Conservation (phyloP, 1,140 invertebrate species). For the Drosophila paulistorum region DNA sequence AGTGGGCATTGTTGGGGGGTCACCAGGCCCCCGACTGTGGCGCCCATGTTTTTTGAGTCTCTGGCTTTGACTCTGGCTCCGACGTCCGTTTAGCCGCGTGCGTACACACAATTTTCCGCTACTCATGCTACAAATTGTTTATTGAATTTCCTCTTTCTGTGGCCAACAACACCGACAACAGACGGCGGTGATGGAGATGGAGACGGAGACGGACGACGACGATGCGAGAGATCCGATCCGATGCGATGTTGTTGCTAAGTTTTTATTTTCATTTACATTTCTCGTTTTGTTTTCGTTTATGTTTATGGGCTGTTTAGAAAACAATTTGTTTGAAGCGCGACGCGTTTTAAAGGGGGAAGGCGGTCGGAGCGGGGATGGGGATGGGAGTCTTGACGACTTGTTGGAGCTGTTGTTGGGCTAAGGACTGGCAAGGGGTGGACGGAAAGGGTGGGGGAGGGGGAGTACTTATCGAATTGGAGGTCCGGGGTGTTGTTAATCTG, state of each 20-base stretch:
- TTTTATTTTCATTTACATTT: slow-evolving; percentile 80
- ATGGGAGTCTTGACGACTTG: background rate
- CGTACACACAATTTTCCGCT: slow-evolving; percentile 81
- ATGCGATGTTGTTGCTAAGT: slow-evolving; percentile 50
- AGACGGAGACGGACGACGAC: background rate
- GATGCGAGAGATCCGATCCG: slow-evolving; percentile 1
- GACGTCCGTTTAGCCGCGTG: slow-evolving; percentile 73
- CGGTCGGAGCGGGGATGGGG: background rate
- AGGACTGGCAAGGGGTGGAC: background rate
- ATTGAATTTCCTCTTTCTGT: slow-evolving; percentile 77
- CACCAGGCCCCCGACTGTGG: background rate
- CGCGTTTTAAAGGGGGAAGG: background rate
- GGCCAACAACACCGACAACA: slow-evolving; percentile 29
- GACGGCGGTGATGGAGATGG: no score
- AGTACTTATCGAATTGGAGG: background rate
- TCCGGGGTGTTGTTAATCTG: slow-evolving; percentile 49
- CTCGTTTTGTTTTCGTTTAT: slow-evolving; percentile 79
- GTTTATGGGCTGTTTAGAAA: slow-evolving; percentile 79
- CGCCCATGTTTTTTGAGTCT: slow-evolving; percentile 27
- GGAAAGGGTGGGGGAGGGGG: background rate
- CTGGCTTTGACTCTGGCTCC: slow-evolving; percentile 29
- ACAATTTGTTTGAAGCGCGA: slow-evolving; percentile 59
- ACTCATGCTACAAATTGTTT: slow-evolving; percentile 81
- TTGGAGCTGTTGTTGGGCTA: background rate
- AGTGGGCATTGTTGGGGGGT: no score